Base-by-base conservation (phyloP, 1,140 invertebrate genomes). In the Drosophila sulfurigaster region DNA sequence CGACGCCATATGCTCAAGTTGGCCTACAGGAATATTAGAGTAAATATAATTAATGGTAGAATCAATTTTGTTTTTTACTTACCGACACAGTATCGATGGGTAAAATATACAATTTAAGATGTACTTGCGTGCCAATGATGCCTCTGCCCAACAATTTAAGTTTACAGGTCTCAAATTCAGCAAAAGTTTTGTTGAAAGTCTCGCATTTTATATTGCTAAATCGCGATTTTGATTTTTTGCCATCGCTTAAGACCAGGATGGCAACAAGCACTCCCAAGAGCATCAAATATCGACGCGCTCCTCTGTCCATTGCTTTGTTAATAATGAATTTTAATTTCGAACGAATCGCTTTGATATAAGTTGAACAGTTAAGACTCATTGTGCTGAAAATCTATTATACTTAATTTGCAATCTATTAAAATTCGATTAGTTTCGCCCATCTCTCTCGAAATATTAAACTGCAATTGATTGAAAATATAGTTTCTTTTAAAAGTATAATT, bases 61-160 rank as follows among this genome's bases (percentile, higher is more conserved):
- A 32, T 15, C 7, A 5, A 38, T 38, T 32, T n/a, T 13, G 5
- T 10, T n/a, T 13, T 7, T 10, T 43, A 68, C 80, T 67, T n/a
- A 87, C 76, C 30, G 65, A 49, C 0, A 62, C n/a, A 54, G 79
- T 70, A 1, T 41, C 2, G 1, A 85, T 41, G 0, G 82, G 81
- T 3, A 73, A 0, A 32, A 79, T 8, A 1, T 64, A 13, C 11
- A 86, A 6, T 3, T 56, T 38, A 1, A 79, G 6, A 30, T 70
- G 49, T 0, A 85, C 2, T 2, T 58, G 11, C 0, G 16, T 3
- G 5, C 30, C 66, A 2, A 75, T 54, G 8, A 52, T 35, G n/a
- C 71, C 60, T 3, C 76, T 62, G 2, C 52, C 41, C 0, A 69
- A 7, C 6, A 73, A 30, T 15, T 74, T 74, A 4, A 78, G 56